Percentiles rank a stretch among this genome's conserved stretches.
Conservation (phyloP, 2,888 invertebrate species). For the Cantharis flavilabris region DNA sequence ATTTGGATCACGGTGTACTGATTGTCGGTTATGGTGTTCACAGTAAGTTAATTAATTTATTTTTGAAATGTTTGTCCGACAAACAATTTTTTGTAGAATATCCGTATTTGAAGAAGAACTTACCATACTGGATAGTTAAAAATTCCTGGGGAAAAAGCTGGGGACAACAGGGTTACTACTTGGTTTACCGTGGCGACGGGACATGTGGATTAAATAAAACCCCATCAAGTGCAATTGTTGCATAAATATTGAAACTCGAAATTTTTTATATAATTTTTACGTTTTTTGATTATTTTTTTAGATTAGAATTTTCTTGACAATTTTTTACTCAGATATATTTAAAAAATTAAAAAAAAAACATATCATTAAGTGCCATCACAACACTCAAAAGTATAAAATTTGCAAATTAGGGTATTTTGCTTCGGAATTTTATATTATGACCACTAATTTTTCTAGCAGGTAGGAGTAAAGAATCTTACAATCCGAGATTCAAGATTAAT, state of each 20-base stretch:
- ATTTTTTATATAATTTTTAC: neutral
- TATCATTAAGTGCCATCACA: neutral
- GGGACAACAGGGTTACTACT: slow-evolving; percentile 96
- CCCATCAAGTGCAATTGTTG: slow-evolving; percentile 82
- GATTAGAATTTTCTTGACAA: neutral
- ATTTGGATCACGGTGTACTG: slow-evolving; percentile 92
- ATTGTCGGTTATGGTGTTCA: slow-evolving; percentile 90
- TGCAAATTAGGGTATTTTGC: neutral
- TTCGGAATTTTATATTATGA: neutral
- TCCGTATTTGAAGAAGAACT: slow-evolving; percentile 76
- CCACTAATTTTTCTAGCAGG: neutral
- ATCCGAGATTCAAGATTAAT: too few relatives aligned
- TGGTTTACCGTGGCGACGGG: slow-evolving; percentile 92
- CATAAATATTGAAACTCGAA: slow-evolving; percentile 30
- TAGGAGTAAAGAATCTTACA: neutral
- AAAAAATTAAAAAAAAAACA: neutral
- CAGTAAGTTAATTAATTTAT: slow-evolving; percentile 59
- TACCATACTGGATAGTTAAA: slow-evolving; percentile 93
- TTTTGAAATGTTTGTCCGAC: too few relatives aligned
- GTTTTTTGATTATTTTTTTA: neutral
- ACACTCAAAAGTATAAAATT: neutral
- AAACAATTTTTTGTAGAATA: slow-evolving; percentile 63
- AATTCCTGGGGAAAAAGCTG: slow-evolving; percentile 92
- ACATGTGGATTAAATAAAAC: slow-evolving; percentile 92
- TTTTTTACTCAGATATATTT: neutral